phyloP scores from a whole-genome alignment of 2,888 invertebrate genomes.

The Diarsia mendica region DNA sequence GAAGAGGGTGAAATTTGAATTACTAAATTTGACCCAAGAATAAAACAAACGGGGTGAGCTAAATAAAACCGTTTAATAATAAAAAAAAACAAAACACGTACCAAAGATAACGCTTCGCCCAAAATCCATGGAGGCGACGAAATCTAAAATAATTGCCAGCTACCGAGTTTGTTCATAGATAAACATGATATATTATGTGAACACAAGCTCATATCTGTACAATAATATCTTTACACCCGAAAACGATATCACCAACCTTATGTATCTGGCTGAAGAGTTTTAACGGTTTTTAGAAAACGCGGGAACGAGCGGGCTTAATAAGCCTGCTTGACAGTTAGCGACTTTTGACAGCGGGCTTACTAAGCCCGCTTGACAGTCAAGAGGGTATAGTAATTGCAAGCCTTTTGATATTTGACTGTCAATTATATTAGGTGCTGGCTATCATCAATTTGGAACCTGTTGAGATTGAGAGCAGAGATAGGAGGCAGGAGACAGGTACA shows the following conservation, averaged over 20 bases:
- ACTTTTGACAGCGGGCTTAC: no score
- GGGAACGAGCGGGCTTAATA: no score
- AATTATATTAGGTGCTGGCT: slow-evolving; percentile 66
- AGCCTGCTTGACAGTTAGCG: no score
- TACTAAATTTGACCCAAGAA: no score
- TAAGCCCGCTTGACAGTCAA: no score
- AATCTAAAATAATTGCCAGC: slow-evolving; percentile 80
- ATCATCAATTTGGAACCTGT: slow-evolving; percentile 62
- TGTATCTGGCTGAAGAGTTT: neutral
- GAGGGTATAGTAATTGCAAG: slow-evolving; percentile 74
- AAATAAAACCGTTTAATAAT: neutral
- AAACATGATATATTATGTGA: slow-evolving; percentile 78
- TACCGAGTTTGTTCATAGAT: slow-evolving; percentile 76
- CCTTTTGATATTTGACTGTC: slow-evolving; percentile 67
- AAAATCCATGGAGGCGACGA: slow-evolving; percentile 72
- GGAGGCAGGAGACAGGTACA: slow-evolving; percentile 31
- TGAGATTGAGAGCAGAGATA: slow-evolving; percentile 30
- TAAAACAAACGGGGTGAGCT: no score
- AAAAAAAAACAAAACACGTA: slow-evolving; percentile 43
- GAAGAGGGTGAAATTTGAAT: no score
- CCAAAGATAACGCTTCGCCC: slow-evolving; percentile 63
- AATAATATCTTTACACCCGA: slow-evolving; percentile 44
- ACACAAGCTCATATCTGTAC: slow-evolving; percentile 64
- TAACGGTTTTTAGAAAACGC: no score
- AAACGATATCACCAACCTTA: slow-evolving; percentile 33